Conservation (phyloP, 2,113 vertebrate genomes). For the Terrapene triunguis region DNA sequence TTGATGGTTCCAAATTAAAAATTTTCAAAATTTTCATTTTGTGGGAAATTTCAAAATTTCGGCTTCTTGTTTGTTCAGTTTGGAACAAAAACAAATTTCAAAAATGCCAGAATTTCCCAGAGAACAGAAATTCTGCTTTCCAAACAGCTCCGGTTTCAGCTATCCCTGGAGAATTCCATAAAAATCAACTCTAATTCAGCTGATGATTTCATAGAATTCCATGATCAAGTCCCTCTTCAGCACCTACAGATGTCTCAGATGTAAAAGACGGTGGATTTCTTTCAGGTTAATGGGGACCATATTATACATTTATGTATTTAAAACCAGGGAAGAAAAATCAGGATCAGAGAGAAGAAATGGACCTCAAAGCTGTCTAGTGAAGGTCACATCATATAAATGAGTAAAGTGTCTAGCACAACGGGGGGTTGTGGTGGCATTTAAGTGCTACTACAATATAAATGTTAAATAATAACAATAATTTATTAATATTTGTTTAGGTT, state of each 20-base stretch:
- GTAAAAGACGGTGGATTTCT: accelerated
- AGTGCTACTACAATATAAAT: neutral
- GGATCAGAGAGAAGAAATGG: neutral
- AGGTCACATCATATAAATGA: neutral
- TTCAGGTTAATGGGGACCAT: accelerated
- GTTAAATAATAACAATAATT: accelerated
- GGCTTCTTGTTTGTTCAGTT: neutral
- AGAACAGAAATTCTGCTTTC: neutral
- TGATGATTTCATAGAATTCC: neutral
- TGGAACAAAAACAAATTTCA: neutral
- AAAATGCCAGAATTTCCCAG: neutral
- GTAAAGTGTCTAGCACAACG: neutral
- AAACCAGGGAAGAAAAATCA: neutral
- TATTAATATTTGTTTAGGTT: neutral
- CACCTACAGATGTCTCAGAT: accelerated
- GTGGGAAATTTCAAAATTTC: neutral
- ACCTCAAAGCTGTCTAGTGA: neutral
- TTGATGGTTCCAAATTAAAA: neutral
- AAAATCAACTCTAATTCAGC: neutral
- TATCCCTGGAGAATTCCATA: neutral
- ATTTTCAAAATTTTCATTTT: neutral
- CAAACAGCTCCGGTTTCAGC: neutral
- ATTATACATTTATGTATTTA: accelerated
- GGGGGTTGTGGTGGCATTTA: neutral
- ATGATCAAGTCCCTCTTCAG: accelerated